A percentile compares a stretch with the other conserved stretches of the same genome.
These are phyloP conservation scores for Homarus americanus DNA, from an alignment of 1,140 invertebrate genomes.

Conservation along the genomic window DNA sequence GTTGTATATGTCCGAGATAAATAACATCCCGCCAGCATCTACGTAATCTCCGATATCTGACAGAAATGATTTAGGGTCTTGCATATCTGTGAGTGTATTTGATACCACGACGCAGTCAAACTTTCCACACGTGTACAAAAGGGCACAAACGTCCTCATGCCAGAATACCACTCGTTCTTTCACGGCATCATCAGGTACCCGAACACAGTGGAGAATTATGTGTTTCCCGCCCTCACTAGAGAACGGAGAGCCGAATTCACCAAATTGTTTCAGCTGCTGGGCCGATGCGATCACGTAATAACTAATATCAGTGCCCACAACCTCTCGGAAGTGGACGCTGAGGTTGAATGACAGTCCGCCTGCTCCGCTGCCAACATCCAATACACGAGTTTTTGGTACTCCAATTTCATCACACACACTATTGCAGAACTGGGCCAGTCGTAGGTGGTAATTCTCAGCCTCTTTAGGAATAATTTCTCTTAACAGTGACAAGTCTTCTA, in stretches of 20 bases:
- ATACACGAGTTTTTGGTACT: conserved; percentile 23
- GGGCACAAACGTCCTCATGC: conserved; percentile 60
- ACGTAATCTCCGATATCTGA: conserved; percentile 40
- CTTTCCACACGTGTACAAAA: conserved; percentile 28
- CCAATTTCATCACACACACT: conserved; percentile 36
- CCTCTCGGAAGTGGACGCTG: conserved; percentile 43
- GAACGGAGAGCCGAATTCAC: conserved; percentile 52
- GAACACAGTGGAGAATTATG: conserved; percentile 37
- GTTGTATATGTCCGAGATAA: conserved; percentile 61
- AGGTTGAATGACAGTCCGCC: conserved; percentile 59
- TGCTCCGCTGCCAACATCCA: conserved; percentile 65
- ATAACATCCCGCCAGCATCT: conserved; percentile 34
- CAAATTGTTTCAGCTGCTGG: conserved; percentile 59
- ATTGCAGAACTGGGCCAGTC: conserved; percentile 45
- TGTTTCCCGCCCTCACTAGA: conserved; percentile 67
- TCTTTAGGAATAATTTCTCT: conserved; percentile 44
- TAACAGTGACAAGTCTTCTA: conserved; percentile 39
- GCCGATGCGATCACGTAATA: conserved; percentile 55
- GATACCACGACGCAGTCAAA: conserved; percentile 67
- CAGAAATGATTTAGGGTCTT: conserved; percentile 61
- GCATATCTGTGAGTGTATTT: conserved; percentile 57
- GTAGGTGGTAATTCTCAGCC: conserved; percentile 54
- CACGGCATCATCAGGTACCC: conserved; percentile 33
- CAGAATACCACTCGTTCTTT: conserved; percentile 58
- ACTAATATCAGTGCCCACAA: conserved; percentile 64